Evolutionary conservation across 2,797 vertebrate genomes (phyloP), one percentile per base, ranked within the genome.

Genomic region (Lepidocolaptes lacrymiger): DNA sequence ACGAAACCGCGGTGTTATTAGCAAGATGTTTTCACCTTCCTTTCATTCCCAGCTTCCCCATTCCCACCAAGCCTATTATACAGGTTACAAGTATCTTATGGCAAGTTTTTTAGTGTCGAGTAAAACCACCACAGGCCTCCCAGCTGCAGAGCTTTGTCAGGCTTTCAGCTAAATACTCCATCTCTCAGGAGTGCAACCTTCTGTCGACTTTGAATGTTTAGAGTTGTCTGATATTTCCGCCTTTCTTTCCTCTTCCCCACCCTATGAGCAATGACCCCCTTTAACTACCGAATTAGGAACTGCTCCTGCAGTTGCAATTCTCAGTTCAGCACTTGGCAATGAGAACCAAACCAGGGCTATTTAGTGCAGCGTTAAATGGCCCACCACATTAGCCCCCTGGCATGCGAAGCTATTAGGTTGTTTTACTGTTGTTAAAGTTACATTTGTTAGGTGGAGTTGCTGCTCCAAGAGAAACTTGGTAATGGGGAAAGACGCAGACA

Each of bases 401-500:
- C 97, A 98, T 59, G 98, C 97, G 28, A 88, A 97, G 97, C 98
- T 98, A 98, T 98, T 98, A 98, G 97, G 91, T 95, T 98, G 97
- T 97, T 98, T 98, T 97, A 98, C 94, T 98, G 98, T 98, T 98
- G 97, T 97, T 97, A 97, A 98, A 98, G 97, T 98, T 98, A 92
- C 97, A 97, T 98, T 98, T 98, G 97, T 98, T 97, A 97, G 97
- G 97, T 97, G 89, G 92, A 98, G 97, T 97, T 95, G 95, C 96
- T 97, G 97, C 96, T 97, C 96, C 97, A 97, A 94, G 82, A 93
- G 67, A 97, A 92, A 97, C 92, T 97, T 96, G 92, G 94, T 86
- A 43, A 82, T 72, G 90, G 37, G 67, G 69, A 73, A 85, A 91
- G 69, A 88, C 6, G 0, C 36, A 49, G 39, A 5, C 51, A 49